Base-by-base conservation (phyloP, 2,797 vertebrate genomes). In the Cephalopachus bancanus region DNA sequence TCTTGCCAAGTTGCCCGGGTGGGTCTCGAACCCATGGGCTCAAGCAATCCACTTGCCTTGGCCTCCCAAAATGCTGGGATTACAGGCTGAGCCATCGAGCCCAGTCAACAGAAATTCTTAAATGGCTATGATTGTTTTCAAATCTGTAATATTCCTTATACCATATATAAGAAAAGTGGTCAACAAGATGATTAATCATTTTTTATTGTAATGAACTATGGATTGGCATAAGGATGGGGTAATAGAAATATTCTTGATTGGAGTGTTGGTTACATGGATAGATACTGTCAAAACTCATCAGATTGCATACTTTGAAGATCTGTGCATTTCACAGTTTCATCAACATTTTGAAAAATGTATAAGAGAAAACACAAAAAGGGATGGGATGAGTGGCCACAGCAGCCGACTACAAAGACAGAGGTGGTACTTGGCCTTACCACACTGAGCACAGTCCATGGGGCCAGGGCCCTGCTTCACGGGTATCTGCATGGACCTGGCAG, bases 401-500 rank as follows among this genome's bases (percentile, higher is more conserved):
- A 62, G 19, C n/a, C 3, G 16, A 51, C 51, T 59, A 14, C n/a
- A 16, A 44, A 79, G 33, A 51, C 20, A 57, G 49, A 22, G 20
- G 44, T 3, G 9, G 33, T 19, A 10, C 28, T 2, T 0, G 8
- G 15, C 26, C 22, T 80, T 67, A 16, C 28, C 51, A 15, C 0
- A 7, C 79, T 12, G 76, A 19, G 15, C 7, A 0, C 9, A 65
- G 51, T 28, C 28, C 12, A 33, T 10, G 2, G 26, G 53, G 7
- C 51, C 72, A 26, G 37, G 28, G 55, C 14, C 24, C 19, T 33
- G 30, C 51, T 14, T 7, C 69, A 2, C 16, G 33, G 16, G 33
- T n/a, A 64, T 17, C 75, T n/a, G 83, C 30, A 10, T 0, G 2
- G 20, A 24, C 20, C 37, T 1, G 5, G 53, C 44, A 28, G 72